Conservation (phyloP, 1,140 invertebrate species). For the Habropoda laboriosa region DNA sequence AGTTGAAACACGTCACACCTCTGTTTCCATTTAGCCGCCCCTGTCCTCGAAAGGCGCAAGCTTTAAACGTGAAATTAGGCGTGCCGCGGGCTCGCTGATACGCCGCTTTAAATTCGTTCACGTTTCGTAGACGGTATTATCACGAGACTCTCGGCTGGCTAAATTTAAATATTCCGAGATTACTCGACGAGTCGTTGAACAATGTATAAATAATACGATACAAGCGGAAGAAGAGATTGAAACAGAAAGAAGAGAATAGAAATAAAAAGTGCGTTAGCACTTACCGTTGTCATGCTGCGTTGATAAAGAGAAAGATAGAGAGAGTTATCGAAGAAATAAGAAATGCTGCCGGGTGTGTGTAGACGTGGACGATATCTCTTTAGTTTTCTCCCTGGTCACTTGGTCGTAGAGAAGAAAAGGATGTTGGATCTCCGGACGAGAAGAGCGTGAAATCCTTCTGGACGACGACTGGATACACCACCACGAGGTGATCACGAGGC, state of each 20-base stretch:
- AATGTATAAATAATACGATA: not conserved
- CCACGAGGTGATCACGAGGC: constrained; percentile 47
- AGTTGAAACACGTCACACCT: constrained; percentile 25
- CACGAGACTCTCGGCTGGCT: not conserved
- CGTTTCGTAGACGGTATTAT: not conserved
- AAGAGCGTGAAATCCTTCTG: no score
- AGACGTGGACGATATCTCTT: not conserved
- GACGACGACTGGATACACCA: not conserved
- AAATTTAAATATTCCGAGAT: no score
- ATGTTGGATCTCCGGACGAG: no score
- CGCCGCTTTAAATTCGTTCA: not conserved
- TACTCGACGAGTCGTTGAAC: not conserved
- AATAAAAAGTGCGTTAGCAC: not conserved
- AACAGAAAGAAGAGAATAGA: not conserved
- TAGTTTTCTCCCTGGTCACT: no score
- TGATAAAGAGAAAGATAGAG: not conserved
- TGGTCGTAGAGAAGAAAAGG: no score
- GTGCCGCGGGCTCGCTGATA: not conserved
- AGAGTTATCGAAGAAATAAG: not conserved
- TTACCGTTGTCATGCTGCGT: constrained; percentile 47
- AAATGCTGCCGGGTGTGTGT: no score
- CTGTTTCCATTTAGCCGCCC: constrained; percentile 14
- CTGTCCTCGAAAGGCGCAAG: no score
- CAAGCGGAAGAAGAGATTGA: not conserved
- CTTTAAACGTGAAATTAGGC: constrained; percentile 14